Base-by-base conservation (phyloP, 2,888 invertebrate genomes). In the Proisotoma minuta region DNA sequence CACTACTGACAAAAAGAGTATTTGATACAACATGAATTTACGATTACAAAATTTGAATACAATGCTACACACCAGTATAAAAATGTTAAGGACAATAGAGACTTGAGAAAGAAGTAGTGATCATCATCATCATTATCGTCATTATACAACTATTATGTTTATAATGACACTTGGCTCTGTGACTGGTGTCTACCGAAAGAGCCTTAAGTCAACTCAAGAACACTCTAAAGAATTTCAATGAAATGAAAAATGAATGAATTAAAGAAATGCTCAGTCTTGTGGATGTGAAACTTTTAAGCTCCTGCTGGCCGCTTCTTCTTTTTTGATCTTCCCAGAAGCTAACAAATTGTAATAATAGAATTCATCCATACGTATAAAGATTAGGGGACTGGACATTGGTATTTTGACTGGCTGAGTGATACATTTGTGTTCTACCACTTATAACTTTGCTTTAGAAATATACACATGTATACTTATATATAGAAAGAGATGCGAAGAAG, bases 31-130 rank as follows among this genome's bases (percentile, higher is more conserved):
- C 26, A 56, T 56, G 56, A 56, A 56, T 56, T 56, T 39, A 56
- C 56, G 43, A 56, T 56, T 56, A 51, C 24, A 52, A 54, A 43
- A 56, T 56, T 56, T 56, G 56, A 56, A 56, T 56, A 56, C 56
- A 56, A 56, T 56, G 43, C 56, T 20, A 43, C 23, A 43, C 34
- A 40, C 43, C 40, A 56, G 43, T 47, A 56, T 56, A n/a, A n/a
- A n/a, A n/a, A n/a, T n/a, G n/a, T n/a, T n/a, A 56, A 56, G 56
- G 56, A 56, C 56, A 56, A 56, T 56, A n/a, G 56, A 43, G 23
- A 39, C 12, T 56, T 20, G 40, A 43, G 23, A 54, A 39, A 40
- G 43, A 51, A 56, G 56, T 56, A 43, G 56, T 56, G 43, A 56
- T 43, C 56, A 54, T 54, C 53, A 39, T 54, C 53, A 39, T 54